Evolutionary conservation across 2,113 vertebrate species (phyloP), one percentile per base, ranked within the genome.

Genomic region (Pomatorhinus ruficollis): DNA sequence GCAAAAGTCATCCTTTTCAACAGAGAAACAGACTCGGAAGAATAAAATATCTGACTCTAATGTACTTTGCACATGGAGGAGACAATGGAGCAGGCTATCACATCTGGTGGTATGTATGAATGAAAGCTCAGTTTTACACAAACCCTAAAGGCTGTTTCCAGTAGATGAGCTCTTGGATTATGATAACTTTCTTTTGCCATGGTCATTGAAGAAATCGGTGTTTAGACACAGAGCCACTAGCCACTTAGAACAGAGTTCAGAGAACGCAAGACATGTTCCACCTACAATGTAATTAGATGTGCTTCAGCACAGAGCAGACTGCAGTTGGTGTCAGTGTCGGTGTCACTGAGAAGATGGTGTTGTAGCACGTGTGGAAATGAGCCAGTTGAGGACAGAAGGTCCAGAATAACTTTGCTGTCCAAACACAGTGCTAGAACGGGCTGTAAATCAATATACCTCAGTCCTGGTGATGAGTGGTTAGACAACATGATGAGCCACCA

Each of bases 41-140:
- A 68, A 45, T 74, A 45, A 65, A 82, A 53, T 63, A 33, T 15
- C 31, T 30, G 30, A 3, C 11, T 85, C 16, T 78, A 50, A 44
- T 35, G 15, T 64, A 35, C 18, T 84, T 80, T 7, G 27, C 40
- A 44, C 13, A 21, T 7, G 14, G 27, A 69, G 65, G 23, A 82
- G 50, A 18, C 2, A 2, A 6, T 56, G 18, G n/a, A 79, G 28
- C 2, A 5, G 27, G 11, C 44, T 72, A 0, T 69, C 27, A 10
- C 28, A 19, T 45, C 52, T 54, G 24, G 19, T 44, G 47, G 6
- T 49, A 21, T 8, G 2, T 35, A 22, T 39, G 35, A 83, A 40
- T 56, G 30, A 59, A 68, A 75, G 12, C 9, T 54, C n/a, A 8
- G 18, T 65, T 93, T 47, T 30, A 44, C 9, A 15, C 20, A 42